Conservation (phyloP, 2,888 invertebrate genomes). For the Eumacrocentrus americanus region DNA sequence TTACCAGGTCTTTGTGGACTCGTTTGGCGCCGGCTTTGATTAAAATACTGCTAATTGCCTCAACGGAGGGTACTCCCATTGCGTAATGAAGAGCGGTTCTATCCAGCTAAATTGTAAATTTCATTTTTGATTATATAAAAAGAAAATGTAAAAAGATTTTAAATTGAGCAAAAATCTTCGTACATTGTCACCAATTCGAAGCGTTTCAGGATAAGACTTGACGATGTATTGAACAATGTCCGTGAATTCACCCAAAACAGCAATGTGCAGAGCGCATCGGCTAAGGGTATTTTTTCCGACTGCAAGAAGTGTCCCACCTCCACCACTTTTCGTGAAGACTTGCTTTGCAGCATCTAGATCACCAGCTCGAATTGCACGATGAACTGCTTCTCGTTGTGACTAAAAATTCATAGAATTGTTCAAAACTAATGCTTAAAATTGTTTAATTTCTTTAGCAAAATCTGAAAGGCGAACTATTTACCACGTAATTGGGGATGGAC, state of each 20-base stretch:
- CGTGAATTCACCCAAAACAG: slow-evolving; percentile 82
- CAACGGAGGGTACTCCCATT: slow-evolving; percentile 86
- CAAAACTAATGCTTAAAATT: slow-evolving; percentile 3
- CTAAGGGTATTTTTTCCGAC: slow-evolving; percentile 74
- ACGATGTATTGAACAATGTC: slow-evolving; percentile 81
- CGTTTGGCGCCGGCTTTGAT: slow-evolving; percentile 84
- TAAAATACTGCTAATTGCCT: slow-evolving; percentile 78
- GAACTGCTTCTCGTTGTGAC: slow-evolving; percentile 80
- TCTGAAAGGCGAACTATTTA: slow-evolving; percentile 57
- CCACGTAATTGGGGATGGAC: slow-evolving; percentile 78
- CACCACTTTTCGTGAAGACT: slow-evolving; percentile 63
- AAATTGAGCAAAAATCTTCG: slow-evolving; percentile 51
- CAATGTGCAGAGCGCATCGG: slow-evolving; percentile 83
- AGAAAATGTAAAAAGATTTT: slow-evolving; percentile 18
- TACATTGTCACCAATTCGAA: slow-evolving; percentile 85
- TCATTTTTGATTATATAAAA: too few species aligned
- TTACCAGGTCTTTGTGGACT: slow-evolving; percentile 79
- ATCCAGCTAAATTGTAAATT: too few species aligned
- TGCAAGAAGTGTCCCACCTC: slow-evolving; percentile 65
- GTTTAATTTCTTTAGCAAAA: not conserved
- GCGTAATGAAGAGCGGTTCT: slow-evolving; percentile 88
- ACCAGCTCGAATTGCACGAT: slow-evolving; percentile 73
- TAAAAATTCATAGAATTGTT: slow-evolving; percentile 49
- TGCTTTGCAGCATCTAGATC: slow-evolving; percentile 68
- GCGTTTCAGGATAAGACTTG: slow-evolving; percentile 73